These are phyloP conservation scores for Brachyistius frenatus DNA, from an alignment of 2,113 vertebrate species.

Conservation along the genomic window DNA sequence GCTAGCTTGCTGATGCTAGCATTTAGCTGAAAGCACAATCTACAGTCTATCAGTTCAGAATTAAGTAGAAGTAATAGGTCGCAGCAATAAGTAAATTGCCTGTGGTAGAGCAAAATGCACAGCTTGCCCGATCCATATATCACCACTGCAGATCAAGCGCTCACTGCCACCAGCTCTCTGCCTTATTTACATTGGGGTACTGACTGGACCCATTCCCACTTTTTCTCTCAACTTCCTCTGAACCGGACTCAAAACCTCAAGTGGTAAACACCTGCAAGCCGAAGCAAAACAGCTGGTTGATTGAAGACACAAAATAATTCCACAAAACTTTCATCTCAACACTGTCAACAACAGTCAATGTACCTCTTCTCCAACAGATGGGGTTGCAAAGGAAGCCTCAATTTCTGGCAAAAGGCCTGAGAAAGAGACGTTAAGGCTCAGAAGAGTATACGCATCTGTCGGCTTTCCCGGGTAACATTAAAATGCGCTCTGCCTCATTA, in stretches of 20 bases:
- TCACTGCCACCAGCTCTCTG: not conserved
- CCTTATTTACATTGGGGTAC: not conserved
- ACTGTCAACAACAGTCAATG: constrained; percentile 28
- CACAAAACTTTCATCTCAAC: constrained; percentile 20
- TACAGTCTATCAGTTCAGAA: no score
- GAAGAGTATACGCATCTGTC: constrained; percentile 60
- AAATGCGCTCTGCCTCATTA: constrained; percentile 73
- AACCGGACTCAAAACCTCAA: not conserved
- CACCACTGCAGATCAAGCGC: not conserved
- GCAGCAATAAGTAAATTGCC: not conserved
- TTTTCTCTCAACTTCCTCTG: not conserved
- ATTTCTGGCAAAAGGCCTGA: constrained; percentile 39
- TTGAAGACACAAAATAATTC: constrained; percentile 16
- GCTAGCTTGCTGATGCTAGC: not conserved
- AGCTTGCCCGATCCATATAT: not conserved
- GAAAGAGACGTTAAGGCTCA: constrained; percentile 31
- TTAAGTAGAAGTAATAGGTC: not conserved
- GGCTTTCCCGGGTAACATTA: constrained; percentile 58
- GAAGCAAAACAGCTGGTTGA: constrained; percentile 31
- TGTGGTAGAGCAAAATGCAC: not conserved
- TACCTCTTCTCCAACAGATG: constrained; percentile 38
- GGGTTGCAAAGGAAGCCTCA: constrained; percentile 16
- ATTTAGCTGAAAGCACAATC: not conserved
- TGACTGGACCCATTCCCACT: not conserved
- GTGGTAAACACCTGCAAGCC: constrained; percentile 17